These are phyloP conservation scores for Porites lobata DNA, from an alignment of 92 coral and sea anemone species.

Conservation along the genomic window DNA sequence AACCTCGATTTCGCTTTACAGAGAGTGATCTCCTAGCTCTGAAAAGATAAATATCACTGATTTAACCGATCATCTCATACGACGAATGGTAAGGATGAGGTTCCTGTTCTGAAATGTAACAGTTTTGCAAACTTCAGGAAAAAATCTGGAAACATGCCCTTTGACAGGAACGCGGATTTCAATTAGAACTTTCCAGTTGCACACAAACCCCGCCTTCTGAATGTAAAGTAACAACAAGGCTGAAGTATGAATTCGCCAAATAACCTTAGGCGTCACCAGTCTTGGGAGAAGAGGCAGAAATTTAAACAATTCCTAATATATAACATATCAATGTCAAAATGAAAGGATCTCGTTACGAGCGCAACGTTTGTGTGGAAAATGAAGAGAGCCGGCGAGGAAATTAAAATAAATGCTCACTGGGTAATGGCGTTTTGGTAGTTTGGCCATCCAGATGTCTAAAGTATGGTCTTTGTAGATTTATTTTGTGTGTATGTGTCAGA, in stretches of 20 bases:
- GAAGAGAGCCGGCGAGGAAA: slow-evolving; percentile 55
- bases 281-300: slow-evolving; percentile 77
- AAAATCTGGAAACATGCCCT: neutral
- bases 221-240: slow-evolving; percentile 55
- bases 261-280: slow-evolving; percentile 85
- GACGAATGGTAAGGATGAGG: neutral
- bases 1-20: neutral
- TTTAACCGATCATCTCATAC: neutral
- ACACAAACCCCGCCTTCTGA: slow-evolving; percentile 83
- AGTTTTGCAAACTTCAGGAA: neutral
- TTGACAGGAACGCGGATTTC: neutral
- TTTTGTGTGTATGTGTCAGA: slow-evolving; percentile 53
- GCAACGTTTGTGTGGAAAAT: slow-evolving; percentile 67
- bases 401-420: slow-evolving; percentile 18
- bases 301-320: slow-evolving; percentile 93
- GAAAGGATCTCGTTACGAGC: slow-evolving; percentile 71
- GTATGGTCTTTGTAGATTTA: slow-evolving; percentile 75
- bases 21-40: neutral
- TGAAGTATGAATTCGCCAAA: slow-evolving; percentile 72
- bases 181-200: slow-evolving; percentile 51
- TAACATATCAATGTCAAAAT: slow-evolving; percentile 92
- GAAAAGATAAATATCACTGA: neutral
- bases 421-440: slow-evolving; percentile 62
- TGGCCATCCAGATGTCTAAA: slow-evolving; percentile 84
- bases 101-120: neutral